Base-by-base conservation (phyloP, 2,888 invertebrate species). In the Euplagia quadripunctaria region DNA sequence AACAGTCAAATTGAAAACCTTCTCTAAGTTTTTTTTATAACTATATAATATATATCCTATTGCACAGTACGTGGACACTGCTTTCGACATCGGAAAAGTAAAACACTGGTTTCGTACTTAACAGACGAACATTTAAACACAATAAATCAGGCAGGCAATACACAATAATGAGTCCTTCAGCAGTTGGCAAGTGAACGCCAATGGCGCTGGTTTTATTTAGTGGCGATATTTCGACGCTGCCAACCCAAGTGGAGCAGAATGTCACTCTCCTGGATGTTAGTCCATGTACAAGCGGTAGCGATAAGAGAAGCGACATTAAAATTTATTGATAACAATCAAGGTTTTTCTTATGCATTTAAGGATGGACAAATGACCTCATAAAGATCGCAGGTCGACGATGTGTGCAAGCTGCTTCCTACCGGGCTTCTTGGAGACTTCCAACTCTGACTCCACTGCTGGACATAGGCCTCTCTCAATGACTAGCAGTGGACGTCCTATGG, bases 171-270 rank as follows among this genome's bases (percentile, higher is more conserved):
- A 42, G n/a, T 61, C 16, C 42, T 12, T 75, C 71, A 73, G 79
- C 63, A 72, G 76, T 84, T 84, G 85, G 82, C 83, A 80, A 68
- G 71, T 79, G 79, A 73, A 61, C 75, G 75, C 85, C 85, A 86
- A 85, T 84, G 70, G 77, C 72, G 58, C 63, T 66, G 65, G 81
- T 80, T 87, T 85, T 86, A 87, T 86, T 85, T 86, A 86, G 82
- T 80, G 71, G 64, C 82, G 86, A 84, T 87, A 87, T 88, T 88
- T 86, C 77, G 74, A 71, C 76, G 77, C 71, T 88, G 88, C 88
- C 88, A 88, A 87, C 73, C 72, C 78, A 78, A 85, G 76, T 85
- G 77, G 82, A 78, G 70, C 86, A 77, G 84, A 85, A 84, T 85
- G 84, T 78, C 79, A 20, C 70, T 79, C 69, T 68, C 46, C 68